Evolutionary conservation across 1,140 invertebrate species (phyloP), one percentile per base, ranked within the genome.

Genomic region (Bilobella aurantiaca): DNA sequence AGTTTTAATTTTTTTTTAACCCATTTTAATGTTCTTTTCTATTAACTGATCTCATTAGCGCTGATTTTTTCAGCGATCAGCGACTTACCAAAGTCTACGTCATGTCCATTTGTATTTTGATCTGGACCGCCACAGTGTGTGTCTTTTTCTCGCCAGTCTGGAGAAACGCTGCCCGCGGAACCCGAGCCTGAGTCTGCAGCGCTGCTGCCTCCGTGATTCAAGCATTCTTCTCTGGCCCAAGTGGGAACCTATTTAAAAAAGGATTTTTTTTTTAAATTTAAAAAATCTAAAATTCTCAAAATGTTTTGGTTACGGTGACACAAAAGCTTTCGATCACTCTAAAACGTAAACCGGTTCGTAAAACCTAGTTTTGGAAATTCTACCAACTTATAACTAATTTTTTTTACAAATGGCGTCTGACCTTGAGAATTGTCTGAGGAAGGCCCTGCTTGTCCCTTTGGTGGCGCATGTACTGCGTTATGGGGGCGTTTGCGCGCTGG

Each of bases 381-480:
- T 46, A 27, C 46, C 14, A 42, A 49, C 58, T 47, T 61, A 25
- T 49, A 25, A 3, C 12, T 5, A n/a, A 42, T 12, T 12, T n/a
- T 53, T 23, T 18, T 8, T 53, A 5, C 23, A 16, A 53, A 5
- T 12, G 49, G 14, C 3, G 46, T 63, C 29, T 46, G 74, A 88
- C 87, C 79, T 91, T 92, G 1, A 93, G 79, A 68, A 92, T 84
- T 74, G 88, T 91, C 75, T 91, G 88, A 75, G 90, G 88, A 28
- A 90, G 77, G 1, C 90, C 91, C 73, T 93, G 91, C 75, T 93
- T 91, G 76, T 96, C 92, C 73, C 90, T 83, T 2, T 89, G 86
- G 21, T 91, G 83, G 72, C 92, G 83, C 73, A 96, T 91, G 75
- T 95, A 90, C 58, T 89, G 83, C 1, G 87, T 84, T 58, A 95